Base-by-base conservation (phyloP, 1,140 invertebrate species). In the Piezodorus guildinii region DNA sequence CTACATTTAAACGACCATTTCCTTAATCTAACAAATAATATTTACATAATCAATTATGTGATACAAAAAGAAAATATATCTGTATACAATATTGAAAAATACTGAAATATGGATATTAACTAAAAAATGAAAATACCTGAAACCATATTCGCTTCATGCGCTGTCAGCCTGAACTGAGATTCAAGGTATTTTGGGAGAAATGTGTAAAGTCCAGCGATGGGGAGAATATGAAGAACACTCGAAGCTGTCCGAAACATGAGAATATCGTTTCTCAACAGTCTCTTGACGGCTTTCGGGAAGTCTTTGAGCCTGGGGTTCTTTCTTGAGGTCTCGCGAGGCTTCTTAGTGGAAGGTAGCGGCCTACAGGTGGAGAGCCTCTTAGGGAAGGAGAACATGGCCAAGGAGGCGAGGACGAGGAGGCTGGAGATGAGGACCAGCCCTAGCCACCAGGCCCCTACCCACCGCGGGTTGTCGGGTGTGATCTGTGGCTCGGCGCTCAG, bases 181-280 rank as follows among this genome's bases (percentile, higher is more conserved):
- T 95, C 91, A 67, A 96, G 76, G 74, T 94, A 96, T 75, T 96
- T 96, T 58, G 93, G 92, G 69, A 95, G 78, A 76, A 95, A 96
- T 49, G 91, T 93, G 75, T 94, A 94, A 10, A 94, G 79, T 5
- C 91, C 92, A 63, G 90, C 88, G 68, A 94, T 91, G 46, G 91
- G 91, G 70, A 95, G 78, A 69, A 95, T 83, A 72, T 94, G 90
- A 10, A 96, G 78, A 17, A 95, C 91, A 62, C 85, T 91, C 68
- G 87, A 90, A 4, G 90, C 88, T 12, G 90, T 94, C 19, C 91
- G 79, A 73, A 88, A 88, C 83, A 94, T 89, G 25, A 95, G 79
- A 66, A 96, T 91, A 71, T 93, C 88, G 72, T 95, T 95, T 66
- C 83, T 88, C 25, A 96, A 72, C 69, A 95, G 81, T 43, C 90